These are phyloP conservation scores for Antedon mediterranea DNA, from an alignment of 53 echinoderm and acorn worm species.

Conservation along the genomic window DNA sequence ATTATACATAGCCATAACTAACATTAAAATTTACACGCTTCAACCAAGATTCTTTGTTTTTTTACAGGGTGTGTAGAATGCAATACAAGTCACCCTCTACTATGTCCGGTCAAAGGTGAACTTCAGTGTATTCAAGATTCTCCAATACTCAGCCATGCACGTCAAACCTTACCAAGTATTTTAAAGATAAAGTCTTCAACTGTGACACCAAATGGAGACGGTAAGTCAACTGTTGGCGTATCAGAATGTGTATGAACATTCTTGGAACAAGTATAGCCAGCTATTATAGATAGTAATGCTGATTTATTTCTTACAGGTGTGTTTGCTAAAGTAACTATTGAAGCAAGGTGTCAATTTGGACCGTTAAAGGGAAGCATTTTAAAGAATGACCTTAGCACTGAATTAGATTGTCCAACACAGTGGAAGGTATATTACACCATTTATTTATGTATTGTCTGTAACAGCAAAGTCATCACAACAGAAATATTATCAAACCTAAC, in stretches of 20 bases:
- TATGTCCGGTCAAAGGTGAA: conserved; percentile 40
- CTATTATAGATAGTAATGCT: background rate
- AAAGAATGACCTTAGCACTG: conserved; percentile 16
- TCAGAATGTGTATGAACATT: too few relatives aligned
- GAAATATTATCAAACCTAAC: too few relatives aligned
- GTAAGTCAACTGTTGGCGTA: conserved; percentile 27
- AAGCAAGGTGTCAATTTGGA: conserved; percentile 56
- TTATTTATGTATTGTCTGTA: too few relatives aligned
- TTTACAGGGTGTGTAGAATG: conserved; percentile 53
- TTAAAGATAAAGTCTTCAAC: conserved; percentile 33
- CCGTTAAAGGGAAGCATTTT: conserved; percentile 47
- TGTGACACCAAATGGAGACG: conserved; percentile 14
- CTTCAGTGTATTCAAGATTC: conserved; percentile 35
- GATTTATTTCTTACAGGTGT: conserved; percentile 38
- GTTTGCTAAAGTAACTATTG: conserved; percentile 39
- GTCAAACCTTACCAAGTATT: conserved; percentile 47
- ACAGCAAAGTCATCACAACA: too few relatives aligned
- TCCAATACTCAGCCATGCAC: conserved; percentile 49
- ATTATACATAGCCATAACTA: too few relatives aligned
- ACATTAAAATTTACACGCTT: too few relatives aligned
- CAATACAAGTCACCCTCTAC: conserved; percentile 24
- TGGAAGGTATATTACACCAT: conserved; percentile 36
- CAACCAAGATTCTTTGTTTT: conserved; percentile 5
- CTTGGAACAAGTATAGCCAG: too few relatives aligned
- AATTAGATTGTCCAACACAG: conserved; percentile 12